Conservation (phyloP, 2,888 invertebrate species). For the Tinea trinotella region DNA sequence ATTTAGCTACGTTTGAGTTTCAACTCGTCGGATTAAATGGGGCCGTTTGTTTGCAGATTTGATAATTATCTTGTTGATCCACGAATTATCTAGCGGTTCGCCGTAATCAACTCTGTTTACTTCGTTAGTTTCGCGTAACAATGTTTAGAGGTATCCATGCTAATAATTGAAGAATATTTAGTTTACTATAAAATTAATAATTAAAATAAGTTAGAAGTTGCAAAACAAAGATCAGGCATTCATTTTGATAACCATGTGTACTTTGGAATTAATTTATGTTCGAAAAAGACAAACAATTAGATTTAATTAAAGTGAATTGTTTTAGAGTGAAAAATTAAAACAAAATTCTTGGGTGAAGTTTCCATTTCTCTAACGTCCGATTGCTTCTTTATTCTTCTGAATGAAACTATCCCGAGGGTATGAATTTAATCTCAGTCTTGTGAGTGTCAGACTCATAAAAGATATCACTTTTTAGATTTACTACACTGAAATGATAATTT, state of each 20-base stretch:
- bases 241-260: neutral
- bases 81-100: slow-evolving; percentile 16
- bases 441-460: slow-evolving; percentile 59
- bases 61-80: slow-evolving; percentile 21
- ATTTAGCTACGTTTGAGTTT: slow-evolving; percentile 37
- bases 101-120: slow-evolving; percentile 16
- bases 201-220: no score
- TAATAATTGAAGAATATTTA: neutral
- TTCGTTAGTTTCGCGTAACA: slow-evolving; percentile 12
- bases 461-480: slow-evolving; percentile 44
- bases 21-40: slow-evolving; percentile 21
- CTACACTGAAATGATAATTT: neutral
- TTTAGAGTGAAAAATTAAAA: neutral
- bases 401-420: slow-evolving; percentile 63
- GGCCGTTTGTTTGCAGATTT: slow-evolving; percentile 22
- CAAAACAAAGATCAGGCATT: no score
- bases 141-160: neutral
- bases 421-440: slow-evolving; percentile 67
- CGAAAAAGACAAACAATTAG: no score
- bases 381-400: slow-evolving; percentile 45
- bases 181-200: no score
- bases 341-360: neutral
- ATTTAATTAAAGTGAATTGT: neutral
- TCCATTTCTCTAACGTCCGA: slow-evolving; percentile 27
- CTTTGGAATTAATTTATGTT: neutral